Evolutionary conservation across 2,888 invertebrate genomes (phyloP).

Genomic region (Lissocephala sabroskyi): DNA sequence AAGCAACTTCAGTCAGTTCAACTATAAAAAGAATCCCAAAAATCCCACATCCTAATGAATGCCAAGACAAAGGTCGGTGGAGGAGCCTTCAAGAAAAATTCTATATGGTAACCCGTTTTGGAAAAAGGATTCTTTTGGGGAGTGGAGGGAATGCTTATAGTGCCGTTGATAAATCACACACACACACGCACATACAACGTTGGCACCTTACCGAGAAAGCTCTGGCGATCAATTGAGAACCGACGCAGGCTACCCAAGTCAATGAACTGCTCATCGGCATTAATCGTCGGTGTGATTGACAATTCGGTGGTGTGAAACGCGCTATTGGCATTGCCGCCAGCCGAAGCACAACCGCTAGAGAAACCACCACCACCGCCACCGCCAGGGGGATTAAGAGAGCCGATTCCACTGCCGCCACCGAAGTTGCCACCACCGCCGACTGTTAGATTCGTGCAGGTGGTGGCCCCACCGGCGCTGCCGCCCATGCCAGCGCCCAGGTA

Average conservation of each 20-base stretch:
- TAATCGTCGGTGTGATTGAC: slow-evolving; percentile 68
- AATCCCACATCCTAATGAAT: too few species aligned
- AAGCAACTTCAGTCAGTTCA: slow-evolving; percentile 9
- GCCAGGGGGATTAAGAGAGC: slow-evolving; percentile 12
- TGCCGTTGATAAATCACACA: slow-evolving; percentile 9
- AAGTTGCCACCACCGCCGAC: slow-evolving; percentile 32
- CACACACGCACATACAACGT: slow-evolving; percentile 4
- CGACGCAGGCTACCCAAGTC: slow-evolving; percentile 71
- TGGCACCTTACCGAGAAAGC: slow-evolving; percentile 69
- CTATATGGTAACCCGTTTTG: background rate
- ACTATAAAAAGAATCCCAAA: slow-evolving; percentile 3
- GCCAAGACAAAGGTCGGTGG: too few species aligned
- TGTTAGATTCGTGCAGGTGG: slow-evolving; percentile 47
- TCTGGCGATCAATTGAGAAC: slow-evolving; percentile 71
- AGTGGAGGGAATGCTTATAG: background rate
- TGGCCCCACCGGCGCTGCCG: slow-evolving; percentile 39
- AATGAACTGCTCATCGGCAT: slow-evolving; percentile 69
- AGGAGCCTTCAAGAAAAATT: too few species aligned
- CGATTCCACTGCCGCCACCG: slow-evolving; percentile 14
- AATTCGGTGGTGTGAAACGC: slow-evolving; percentile 69
- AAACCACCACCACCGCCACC: slow-evolving; percentile 17
- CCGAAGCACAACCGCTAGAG: slow-evolving; percentile 10
- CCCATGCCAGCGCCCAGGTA: slow-evolving; percentile 52
- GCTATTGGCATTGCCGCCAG: slow-evolving; percentile 30
- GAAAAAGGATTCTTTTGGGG: background rate